These are phyloP conservation scores for Meiosimyza platycephala DNA, from an alignment of 2,888 invertebrate species.

Conservation along the genomic window DNA sequence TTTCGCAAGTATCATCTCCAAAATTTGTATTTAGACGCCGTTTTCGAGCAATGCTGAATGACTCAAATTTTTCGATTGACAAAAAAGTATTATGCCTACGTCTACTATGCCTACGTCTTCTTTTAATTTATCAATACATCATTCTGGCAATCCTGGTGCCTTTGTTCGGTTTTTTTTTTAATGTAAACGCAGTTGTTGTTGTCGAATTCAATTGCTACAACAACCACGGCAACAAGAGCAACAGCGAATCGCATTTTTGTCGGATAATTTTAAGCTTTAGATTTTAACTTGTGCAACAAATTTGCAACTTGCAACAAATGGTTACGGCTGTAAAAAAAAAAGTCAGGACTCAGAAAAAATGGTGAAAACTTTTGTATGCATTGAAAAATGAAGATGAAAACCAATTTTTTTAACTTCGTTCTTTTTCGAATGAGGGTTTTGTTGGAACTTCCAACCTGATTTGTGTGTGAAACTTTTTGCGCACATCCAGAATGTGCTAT, in stretches of 20 bases:
- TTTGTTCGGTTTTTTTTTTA: too few species aligned
- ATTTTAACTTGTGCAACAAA: slow-evolving; percentile 31
- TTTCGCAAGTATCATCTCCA: too few species aligned
- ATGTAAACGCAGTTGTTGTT: neutral
- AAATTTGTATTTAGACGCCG: too few species aligned
- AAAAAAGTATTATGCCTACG: too few species aligned
- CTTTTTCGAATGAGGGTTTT: neutral
- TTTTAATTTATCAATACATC: too few species aligned
- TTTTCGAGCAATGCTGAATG: too few species aligned
- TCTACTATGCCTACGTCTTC: too few species aligned
- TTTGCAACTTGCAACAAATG: slow-evolving; percentile 21
- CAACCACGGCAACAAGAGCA: neutral
- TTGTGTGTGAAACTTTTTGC: slow-evolving; percentile 29
- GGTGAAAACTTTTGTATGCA: slow-evolving; percentile 5
- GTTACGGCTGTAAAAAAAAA: neutral
- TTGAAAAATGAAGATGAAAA: neutral
- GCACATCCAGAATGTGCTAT: slow-evolving; percentile 18
- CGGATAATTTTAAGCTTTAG: slow-evolving; percentile 14
- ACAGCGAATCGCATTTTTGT: neutral
- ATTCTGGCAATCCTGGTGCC: too few species aligned
- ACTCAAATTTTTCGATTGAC: too few species aligned
- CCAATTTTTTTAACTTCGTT: neutral
- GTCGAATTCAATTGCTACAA: slow-evolving; percentile 22
- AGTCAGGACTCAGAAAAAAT: neutral
- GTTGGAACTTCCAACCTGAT: slow-evolving; percentile 13